Percentiles rank a stretch among this genome's conserved stretches.
Evolutionary conservation across 2,888 invertebrate genomes (phyloP).

Genomic region (Clostera curtula): DNA sequence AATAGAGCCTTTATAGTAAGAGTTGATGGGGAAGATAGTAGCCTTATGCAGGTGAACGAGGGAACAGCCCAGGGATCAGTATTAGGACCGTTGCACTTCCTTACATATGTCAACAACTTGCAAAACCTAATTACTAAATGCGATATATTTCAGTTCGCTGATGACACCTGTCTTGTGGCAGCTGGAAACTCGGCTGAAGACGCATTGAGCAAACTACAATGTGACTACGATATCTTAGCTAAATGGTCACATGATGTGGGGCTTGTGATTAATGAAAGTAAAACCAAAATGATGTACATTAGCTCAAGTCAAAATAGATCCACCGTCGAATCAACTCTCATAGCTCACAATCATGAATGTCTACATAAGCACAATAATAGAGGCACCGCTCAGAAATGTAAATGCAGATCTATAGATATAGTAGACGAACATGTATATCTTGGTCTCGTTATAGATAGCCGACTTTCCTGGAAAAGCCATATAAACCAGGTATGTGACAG

Average conservation of each 20-base stretch:
- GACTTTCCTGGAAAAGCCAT: not conserved
- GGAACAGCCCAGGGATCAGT: slow-evolving; percentile 1
- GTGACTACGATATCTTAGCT: slow-evolving; percentile 2
- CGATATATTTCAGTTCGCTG: slow-evolving; percentile 3
- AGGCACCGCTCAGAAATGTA: too few species aligned
- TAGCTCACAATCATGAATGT: too few species aligned
- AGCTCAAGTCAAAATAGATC: too few species aligned
- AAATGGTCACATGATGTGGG: slow-evolving; percentile 3
- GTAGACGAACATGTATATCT: not conserved
- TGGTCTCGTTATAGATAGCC: not conserved
- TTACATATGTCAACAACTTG: slow-evolving; percentile 2
- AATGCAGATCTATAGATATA: too few species aligned
- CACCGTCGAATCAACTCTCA: too few species aligned
- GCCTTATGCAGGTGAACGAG: not conserved
- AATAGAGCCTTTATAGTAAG: not conserved
- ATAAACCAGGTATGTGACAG: not conserved
- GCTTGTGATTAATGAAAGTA: not conserved
- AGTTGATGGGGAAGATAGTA: not conserved
- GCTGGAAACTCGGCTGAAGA: not conserved
- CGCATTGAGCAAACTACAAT: slow-evolving; percentile 1
- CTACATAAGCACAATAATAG: too few species aligned
- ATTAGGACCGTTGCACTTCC: not conserved
- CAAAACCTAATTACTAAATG: too few species aligned
- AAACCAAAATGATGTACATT: slow-evolving; percentile 1
- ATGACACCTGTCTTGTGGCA: slow-evolving; percentile 1